Conservation (phyloP, 23 tunicate species). For the Oikopleura vanhoeffeni region DNA sequence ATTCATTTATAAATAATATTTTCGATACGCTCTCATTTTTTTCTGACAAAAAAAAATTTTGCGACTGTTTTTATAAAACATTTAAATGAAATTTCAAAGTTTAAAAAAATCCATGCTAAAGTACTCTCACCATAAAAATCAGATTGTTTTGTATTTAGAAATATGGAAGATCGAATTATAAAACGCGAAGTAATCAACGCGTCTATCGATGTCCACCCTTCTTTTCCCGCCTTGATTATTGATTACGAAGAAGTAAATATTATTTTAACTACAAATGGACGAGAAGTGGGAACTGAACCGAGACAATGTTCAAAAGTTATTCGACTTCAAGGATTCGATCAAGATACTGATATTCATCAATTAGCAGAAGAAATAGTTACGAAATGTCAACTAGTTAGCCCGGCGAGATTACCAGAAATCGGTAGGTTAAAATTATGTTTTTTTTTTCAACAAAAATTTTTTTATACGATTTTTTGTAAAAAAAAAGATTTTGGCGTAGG, state of each 20-base stretch:
- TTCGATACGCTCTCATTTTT: no score
- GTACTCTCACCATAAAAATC: no score
- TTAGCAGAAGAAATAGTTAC: conserved; percentile 72
- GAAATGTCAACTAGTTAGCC: conserved; percentile 63
- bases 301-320: conserved; percentile 15
- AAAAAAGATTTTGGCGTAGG: no score
- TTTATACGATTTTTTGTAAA: no score
- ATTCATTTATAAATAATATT: no score
- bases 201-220: neutral
- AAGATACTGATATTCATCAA: conserved; percentile 58
- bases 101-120: no score
- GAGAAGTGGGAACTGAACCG: neutral
- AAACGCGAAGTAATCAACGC: neutral
- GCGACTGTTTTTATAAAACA: no score
- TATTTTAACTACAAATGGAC: neutral
- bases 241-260: conserved; percentile 11
- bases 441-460: no score
- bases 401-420: no score
- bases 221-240: neutral
- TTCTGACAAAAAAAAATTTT: no score
- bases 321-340: conserved; percentile 53
- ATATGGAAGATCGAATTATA: neutral
- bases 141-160: neutral
- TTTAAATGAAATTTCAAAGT: no score
- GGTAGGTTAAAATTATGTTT: no score